Evolutionary conservation across 2,113 vertebrate genomes (phyloP), one percentile per base, ranked within the genome.

Genomic region (Fukomys damarensis): DNA sequence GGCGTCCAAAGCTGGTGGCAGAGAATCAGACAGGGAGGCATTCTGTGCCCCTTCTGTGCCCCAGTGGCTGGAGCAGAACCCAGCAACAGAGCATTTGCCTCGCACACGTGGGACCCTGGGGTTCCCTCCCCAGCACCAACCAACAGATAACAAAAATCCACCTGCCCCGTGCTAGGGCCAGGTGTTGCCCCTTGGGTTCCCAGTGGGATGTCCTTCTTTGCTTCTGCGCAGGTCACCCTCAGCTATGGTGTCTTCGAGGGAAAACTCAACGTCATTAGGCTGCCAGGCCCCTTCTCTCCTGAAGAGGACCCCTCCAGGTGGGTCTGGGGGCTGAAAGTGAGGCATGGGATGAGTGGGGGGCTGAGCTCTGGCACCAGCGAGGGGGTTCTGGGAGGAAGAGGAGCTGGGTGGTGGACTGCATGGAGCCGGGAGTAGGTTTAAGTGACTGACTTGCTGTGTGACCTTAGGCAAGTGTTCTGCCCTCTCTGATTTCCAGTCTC

Each of bases 241-340:
- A 99, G 99, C 94, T 99, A 99, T 0, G 99, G 99, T 30, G 96
- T 99, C 95, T 99, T 99, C 97, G 99, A 99, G 96, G 99, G 99
- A 97, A 99, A 99, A 89, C 98, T 99, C 96, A 99, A 99, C 43
- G 98, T 99, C 86, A 99, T 99, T 61, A 98, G 99, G 83, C 98
- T 99, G 58, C 98, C 97, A 0, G 99, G 99, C 52, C 98, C 98
- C 22, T 99, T 99, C 98, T 99, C 99, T 0, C 97, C 95, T 0
- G 97, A 99, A 41, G 98, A 99, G 11, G 99, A 99, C 94, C 99
- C 99, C 3, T 99, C 99, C 97, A 98, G 99, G 98, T 99, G 72
- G 2, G 96, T 93, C 61, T 86, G 68, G 7, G 24, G 54, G 70
- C 52, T 63, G 81, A 20, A 19, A 9, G 38, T 16, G 5, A 22